These are phyloP conservation scores for Pangasius krempfi DNA, from an alignment of 2,797 vertebrate species.

Conservation along the genomic window DNA sequence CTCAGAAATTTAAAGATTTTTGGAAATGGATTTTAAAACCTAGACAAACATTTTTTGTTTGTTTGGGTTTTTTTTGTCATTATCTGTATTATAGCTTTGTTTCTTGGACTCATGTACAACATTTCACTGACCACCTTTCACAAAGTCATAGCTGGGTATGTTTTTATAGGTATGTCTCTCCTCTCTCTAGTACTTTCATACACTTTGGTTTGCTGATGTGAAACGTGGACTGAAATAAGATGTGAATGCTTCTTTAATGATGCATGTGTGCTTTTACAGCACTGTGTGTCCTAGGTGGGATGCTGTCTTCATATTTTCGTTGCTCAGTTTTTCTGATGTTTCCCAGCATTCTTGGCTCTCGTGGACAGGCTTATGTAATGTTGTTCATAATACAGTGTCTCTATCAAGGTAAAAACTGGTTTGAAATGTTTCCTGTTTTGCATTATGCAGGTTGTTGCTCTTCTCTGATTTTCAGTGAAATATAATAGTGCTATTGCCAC, in stretches of 20 bases:
- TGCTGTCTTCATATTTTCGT: constrained; percentile 77
- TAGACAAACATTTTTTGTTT: too few relatives aligned
- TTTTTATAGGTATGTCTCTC: constrained; percentile 68
- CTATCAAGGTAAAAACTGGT: constrained; percentile 71
- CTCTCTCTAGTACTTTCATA: background rate
- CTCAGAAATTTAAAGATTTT: background rate
- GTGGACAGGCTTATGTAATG: constrained; percentile 79
- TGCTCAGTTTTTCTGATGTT: constrained; percentile 80
- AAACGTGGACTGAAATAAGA: background rate
- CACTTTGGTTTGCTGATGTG: background rate
- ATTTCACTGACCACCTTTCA: constrained; percentile 65
- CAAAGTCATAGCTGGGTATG: constrained; percentile 57
- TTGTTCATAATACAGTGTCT: constrained; percentile 76
- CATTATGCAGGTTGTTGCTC: background rate
- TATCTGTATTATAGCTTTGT: constrained; percentile 65
- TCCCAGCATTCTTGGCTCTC: constrained; percentile 84
- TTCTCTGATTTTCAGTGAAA: background rate
- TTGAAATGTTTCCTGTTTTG: background rate
- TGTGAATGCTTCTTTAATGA: background rate
- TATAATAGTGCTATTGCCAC: background rate
- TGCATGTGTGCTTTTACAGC: constrained; percentile 66
- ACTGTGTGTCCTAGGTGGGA: constrained; percentile 76
- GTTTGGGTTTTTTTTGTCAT: background rate
- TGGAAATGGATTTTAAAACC: background rate
- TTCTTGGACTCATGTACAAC: constrained; percentile 62